These are phyloP conservation scores for Fabriciana adippe DNA, from an alignment of 2,888 invertebrate genomes.

Conservation along the genomic window DNA sequence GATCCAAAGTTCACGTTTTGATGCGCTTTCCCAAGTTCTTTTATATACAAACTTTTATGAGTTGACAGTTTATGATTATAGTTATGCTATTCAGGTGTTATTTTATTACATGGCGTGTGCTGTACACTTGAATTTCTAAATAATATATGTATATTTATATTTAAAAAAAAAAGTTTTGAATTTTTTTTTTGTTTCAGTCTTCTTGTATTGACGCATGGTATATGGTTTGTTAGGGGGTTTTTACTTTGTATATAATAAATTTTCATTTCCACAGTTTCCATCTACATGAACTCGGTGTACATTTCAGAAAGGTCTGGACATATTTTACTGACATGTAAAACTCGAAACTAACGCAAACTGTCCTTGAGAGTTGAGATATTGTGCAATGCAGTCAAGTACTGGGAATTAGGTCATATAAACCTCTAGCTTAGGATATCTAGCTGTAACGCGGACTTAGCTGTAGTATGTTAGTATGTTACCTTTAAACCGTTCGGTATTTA, in stretches of 20 bases:
- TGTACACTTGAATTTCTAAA: too few species aligned
- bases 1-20: slow-evolving; percentile 27
- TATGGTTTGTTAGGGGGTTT: background rate
- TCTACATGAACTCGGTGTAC: background rate
- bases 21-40: slow-evolving; percentile 39
- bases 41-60: too few species aligned
- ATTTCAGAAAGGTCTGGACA: slow-evolving; percentile 13
- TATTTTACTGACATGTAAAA: slow-evolving; percentile 30
- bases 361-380: slow-evolving; percentile 41
- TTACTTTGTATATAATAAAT: background rate
- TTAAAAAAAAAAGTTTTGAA: too few species aligned
- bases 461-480: slow-evolving; percentile 42
- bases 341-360: slow-evolving; percentile 35
- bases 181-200: too few species aligned
- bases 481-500: slow-evolving; percentile 44
- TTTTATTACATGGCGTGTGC: too few species aligned
- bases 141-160: too few species aligned
- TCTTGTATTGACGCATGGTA: too few species aligned
- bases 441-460: slow-evolving; percentile 37
- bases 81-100: too few species aligned
- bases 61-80: too few species aligned
- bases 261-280: background rate
- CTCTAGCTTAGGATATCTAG: slow-evolving; percentile 41
- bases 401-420: slow-evolving; percentile 42
- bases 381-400: slow-evolving; percentile 43